These are phyloP conservation scores for Quiscalus mexicanus DNA, from an alignment of 2,113 vertebrate genomes.

Conservation along the genomic window DNA sequence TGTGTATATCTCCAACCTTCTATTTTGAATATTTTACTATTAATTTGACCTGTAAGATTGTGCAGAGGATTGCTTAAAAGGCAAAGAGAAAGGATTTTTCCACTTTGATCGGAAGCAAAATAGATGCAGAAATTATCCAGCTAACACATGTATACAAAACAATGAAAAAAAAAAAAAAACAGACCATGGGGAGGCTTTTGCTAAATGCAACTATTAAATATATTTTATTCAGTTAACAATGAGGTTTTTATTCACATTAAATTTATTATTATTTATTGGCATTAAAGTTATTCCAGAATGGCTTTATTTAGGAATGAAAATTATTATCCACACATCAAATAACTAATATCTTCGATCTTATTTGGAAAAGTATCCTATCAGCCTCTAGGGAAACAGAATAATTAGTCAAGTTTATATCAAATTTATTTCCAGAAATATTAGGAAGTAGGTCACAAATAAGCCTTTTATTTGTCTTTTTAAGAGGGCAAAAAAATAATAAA, in stretches of 20 bases:
- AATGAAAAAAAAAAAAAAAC: accelerated
- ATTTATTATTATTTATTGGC: no score
- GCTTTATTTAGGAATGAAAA: not conserved
- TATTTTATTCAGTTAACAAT: not conserved
- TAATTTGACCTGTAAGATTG: not conserved
- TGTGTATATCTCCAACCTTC: not conserved
- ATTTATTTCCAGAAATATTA: not conserved
- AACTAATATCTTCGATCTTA: not conserved
- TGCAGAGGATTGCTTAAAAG: not conserved
- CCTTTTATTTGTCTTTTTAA: not conserved
- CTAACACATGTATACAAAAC: not conserved
- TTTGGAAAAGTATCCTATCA: not conserved
- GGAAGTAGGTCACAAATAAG: not conserved
- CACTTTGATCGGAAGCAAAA: not conserved
- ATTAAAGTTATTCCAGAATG: not conserved
- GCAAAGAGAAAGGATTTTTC: not conserved
- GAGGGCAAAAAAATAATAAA: not conserved
- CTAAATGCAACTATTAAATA: not conserved
- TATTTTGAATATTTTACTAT: not conserved
- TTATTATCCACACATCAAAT: not conserved
- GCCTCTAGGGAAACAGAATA: not conserved
- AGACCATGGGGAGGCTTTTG: not conserved
- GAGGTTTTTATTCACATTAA: not conserved
- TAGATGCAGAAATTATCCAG: not conserved
- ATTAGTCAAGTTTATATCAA: not conserved